Evolutionary conservation across 1,140 invertebrate species (phyloP), one percentile per base, ranked within the genome.

Genomic region (Trissolcus basalis): DNA sequence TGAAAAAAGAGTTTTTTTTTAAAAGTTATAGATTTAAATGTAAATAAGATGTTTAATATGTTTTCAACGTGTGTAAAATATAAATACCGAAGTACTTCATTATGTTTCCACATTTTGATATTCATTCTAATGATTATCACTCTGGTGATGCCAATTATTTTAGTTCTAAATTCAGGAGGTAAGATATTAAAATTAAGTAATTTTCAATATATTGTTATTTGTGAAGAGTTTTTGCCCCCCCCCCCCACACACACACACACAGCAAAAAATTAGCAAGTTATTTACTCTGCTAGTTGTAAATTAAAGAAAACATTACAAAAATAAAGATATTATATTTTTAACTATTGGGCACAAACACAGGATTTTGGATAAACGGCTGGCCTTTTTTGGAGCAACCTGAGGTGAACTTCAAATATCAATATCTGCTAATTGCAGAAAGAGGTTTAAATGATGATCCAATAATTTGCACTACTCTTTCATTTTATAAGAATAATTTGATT

Each of bases 91-190:
- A 84, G 79, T 44, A 83, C 69, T 73, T 73, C 83, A 44, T 81
- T 67, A 36, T 85, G 82, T 10, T 44, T 82, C n/a, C 82, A 82
- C 61, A 74, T 73, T 43, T 67, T 85, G 15, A 39, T 86, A 47
- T 81, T 87, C 10, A 44, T 84, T 9, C 44, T 83, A 49, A 67
- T 83, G 4, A 74, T 77, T 7, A 45, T 76, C 16, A 72, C 80
- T 4, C 49, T 87, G 15, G 16, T 85, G 13, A 67, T 79, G 41
- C 87, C 87, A 11, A 51, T 87, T 49, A 72, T 86, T 32, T 80
- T 88, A 75, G 80, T 87, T 36, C 69, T 81, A 61, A 60, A 86
- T 32, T 50, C 85, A 16, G 87, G 87, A 83, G 87, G 87, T 86
- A 63, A 50, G 19, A n/a, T n/a, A n/a, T 27, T 27, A 1, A 27